These are phyloP conservation scores for Drosophila busckii DNA, from an alignment of 1,140 invertebrate genomes.

Conservation along the genomic window DNA sequence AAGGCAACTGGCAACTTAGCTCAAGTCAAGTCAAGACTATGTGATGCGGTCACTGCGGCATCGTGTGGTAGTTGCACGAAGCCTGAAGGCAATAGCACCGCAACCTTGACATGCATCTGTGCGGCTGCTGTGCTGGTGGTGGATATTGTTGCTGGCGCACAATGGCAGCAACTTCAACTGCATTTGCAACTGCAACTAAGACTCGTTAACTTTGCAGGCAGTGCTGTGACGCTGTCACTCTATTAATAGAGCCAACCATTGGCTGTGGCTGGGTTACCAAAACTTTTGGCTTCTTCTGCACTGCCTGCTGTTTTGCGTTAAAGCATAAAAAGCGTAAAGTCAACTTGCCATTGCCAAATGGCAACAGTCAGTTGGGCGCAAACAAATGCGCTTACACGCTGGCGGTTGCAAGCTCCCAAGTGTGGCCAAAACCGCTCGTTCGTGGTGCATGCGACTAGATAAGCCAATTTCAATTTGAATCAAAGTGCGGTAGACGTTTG, in stretches of 20 bases:
- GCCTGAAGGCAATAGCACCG: conserved; percentile 42
- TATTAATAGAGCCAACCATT: conserved; percentile 45
- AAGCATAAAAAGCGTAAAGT: conserved; percentile 31
- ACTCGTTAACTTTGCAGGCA: conserved; percentile 1
- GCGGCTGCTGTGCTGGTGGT: conserved; percentile 40
- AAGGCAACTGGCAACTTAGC: conserved; percentile 1
- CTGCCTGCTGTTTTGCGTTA: too few relatives aligned
- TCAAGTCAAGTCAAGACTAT: conserved; percentile 49
- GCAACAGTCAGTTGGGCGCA: not conserved
- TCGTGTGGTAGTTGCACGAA: conserved; percentile 34
- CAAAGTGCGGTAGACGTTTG: conserved; percentile 57
- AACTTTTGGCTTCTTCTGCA: conserved; percentile 12
- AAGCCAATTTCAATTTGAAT: conserved; percentile 74
- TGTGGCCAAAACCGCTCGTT: conserved; percentile 40
- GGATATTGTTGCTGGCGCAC: conserved; percentile 15
- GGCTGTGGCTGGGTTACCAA: conserved; percentile 45
- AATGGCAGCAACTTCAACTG: conserved; percentile 17
- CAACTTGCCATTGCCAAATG: conserved; percentile 23
- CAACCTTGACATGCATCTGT: conserved; percentile 72
- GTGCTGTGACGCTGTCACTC: conserved; percentile 17
- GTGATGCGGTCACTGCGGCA: conserved; percentile 53
- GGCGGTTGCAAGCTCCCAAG: conserved; percentile 24
- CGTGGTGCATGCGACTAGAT: conserved; percentile 57
- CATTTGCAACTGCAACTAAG: conserved; percentile 6
- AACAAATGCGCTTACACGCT: conserved; percentile 42